These are phyloP conservation scores for Sinodicranocentrus sp. DNA, from an alignment of 2,888 invertebrate species.

Conservation along the genomic window DNA sequence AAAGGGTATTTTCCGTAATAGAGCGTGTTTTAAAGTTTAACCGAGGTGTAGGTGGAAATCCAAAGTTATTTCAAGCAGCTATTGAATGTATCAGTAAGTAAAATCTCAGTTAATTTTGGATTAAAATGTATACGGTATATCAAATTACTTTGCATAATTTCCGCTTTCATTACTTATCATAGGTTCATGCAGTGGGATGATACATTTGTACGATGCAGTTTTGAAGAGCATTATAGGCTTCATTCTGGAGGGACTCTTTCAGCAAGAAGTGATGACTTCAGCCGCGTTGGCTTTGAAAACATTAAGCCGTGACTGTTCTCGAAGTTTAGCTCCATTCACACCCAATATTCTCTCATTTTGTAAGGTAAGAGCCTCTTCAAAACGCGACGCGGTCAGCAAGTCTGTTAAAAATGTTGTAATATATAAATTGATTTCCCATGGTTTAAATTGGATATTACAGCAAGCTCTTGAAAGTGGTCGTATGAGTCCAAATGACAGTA, in stretches of 20 bases:
- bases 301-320: slow-evolving; percentile 73
- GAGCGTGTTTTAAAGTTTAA: slow-evolving; percentile 73
- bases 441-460: slow-evolving; percentile 39
- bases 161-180: not conserved
- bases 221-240: slow-evolving; percentile 73
- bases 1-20: slow-evolving; percentile 73
- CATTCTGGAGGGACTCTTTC: slow-evolving; percentile 73
- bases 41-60: slow-evolving; percentile 59
- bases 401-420: slow-evolving; percentile 8
- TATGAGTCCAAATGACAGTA: slow-evolving; percentile 71
- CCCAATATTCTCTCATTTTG: slow-evolving; percentile 74
- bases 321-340: slow-evolving; percentile 70
- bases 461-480: slow-evolving; percentile 72
- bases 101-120: not conserved
- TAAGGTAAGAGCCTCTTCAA: slow-evolving; percentile 61
- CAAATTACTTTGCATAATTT: slow-evolving; percentile 5
- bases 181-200: slow-evolving; percentile 74
- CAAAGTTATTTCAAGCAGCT: slow-evolving; percentile 74
- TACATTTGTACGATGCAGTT: slow-evolving; percentile 70
- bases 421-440: not conserved
- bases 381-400: not conserved
- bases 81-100: slow-evolving; percentile 75
- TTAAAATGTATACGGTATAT: no score
- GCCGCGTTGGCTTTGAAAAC: slow-evolving; percentile 75
- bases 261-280: slow-evolving; percentile 71